Conservation (phyloP, 2,797 vertebrate species). For the Chaetodon trifasciatus region DNA sequence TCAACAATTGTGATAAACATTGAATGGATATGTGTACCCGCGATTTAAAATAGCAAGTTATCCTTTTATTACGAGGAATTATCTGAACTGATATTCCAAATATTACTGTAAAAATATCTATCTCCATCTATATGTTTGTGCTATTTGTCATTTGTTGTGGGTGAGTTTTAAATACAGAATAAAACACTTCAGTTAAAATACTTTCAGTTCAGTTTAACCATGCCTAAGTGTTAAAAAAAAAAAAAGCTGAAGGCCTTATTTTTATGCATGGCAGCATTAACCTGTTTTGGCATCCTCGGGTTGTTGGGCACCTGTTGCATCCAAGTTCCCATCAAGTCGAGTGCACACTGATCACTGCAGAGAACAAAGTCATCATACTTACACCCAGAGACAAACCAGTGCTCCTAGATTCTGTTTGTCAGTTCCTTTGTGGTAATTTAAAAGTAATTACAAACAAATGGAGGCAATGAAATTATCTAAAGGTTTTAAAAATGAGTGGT, state of each 20-base stretch:
- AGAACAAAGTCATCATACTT: neutral
- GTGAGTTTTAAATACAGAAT: neutral
- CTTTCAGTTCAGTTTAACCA: neutral
- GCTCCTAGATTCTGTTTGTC: neutral
- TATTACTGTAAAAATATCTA: neutral
- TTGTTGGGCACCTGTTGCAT: neutral
- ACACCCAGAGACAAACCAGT: neutral
- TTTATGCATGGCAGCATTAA: neutral
- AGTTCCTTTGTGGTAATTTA: neutral
- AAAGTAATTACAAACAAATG: neutral
- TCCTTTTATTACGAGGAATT: neutral
- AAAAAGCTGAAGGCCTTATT: no score
- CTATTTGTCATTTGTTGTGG: neutral
- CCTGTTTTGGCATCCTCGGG: neutral
- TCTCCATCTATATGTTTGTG: no score
- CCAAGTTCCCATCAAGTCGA: neutral
- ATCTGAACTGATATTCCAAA: slow-evolving; percentile 11
- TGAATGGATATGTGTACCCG: neutral
- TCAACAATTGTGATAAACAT: slow-evolving; percentile 18
- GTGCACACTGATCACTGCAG: neutral
- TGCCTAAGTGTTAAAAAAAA: neutral
- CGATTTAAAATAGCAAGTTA: neutral
- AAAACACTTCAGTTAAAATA: neutral
- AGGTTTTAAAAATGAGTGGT: neutral
- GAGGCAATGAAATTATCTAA: neutral